Conservation (phyloP, 2,113 vertebrate species). For the Pomatorhinus ruficollis region DNA sequence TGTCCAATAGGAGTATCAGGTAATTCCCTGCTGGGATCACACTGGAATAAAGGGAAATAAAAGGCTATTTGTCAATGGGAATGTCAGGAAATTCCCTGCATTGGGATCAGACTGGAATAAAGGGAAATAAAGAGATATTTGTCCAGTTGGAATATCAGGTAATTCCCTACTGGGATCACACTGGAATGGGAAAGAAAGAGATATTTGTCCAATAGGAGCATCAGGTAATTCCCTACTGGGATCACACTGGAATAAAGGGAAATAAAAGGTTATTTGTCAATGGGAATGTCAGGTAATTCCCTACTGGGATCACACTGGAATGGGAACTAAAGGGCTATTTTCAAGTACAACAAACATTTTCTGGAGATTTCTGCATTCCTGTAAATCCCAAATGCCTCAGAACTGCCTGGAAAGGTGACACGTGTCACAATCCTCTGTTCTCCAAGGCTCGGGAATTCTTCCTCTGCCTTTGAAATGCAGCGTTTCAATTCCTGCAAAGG, state of each 20-base stretch:
- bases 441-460: neutral
- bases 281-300: neutral
- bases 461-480: neutral
- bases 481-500: neutral
- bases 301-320: neutral
- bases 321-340: neutral
- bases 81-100: neutral
- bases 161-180: neutral
- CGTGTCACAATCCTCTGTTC: rapidly evolving
- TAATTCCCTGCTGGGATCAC: neutral
- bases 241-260: neutral
- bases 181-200: neutral
- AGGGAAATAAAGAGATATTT: neutral
- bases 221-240: neutral
- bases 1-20: neutral
- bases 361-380: neutral
- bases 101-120: rapidly evolving
- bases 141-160: too few species aligned
- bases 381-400: neutral
- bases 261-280: neutral
- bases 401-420: neutral
- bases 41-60: neutral
- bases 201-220: neutral
- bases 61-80: neutral
- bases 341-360: neutral